A percentile compares a stretch with the other conserved stretches of the same genome.
Evolutionary conservation across 2,113 vertebrate species (phyloP).

Genomic region (Riparia riparia): DNA sequence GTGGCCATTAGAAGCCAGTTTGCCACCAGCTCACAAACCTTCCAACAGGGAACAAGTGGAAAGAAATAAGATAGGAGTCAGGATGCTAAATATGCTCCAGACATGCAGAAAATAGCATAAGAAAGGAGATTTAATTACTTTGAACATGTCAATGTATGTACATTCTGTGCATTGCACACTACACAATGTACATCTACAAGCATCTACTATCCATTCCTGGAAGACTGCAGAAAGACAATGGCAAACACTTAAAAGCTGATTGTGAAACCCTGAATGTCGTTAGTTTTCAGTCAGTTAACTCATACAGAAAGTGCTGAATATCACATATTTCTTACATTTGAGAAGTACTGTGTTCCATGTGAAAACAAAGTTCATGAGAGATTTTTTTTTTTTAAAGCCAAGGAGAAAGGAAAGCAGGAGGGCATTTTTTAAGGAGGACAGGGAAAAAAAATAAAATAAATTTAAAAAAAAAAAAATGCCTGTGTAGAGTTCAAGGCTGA

Average conservation of each 20-base stretch:
- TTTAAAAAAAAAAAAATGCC: background rate
- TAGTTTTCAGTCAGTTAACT: background rate
- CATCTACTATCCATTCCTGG: background rate
- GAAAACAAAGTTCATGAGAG: background rate
- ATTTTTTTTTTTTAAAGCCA: background rate
- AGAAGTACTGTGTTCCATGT: background rate
- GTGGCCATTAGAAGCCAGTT: background rate
- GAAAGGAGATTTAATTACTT: background rate
- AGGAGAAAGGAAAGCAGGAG: background rate
- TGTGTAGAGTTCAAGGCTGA: background rate
- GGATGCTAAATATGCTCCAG: background rate
- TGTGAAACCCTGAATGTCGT: background rate
- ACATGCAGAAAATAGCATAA: background rate
- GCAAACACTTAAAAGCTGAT: background rate
- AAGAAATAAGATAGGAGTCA: background rate
- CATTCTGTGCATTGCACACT: background rate
- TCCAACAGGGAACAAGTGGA: background rate
- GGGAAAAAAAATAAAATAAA: too few species aligned
- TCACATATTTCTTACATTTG: background rate
- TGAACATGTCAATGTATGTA: background rate
- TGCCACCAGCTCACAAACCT: background rate
- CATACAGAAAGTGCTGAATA: background rate
- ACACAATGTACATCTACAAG: background rate
- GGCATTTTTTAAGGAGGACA: accelerated
- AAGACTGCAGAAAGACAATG: background rate